These are phyloP conservation scores for Cydia fagiglandana DNA, from an alignment of 1,140 invertebrate species.

Conservation along the genomic window DNA sequence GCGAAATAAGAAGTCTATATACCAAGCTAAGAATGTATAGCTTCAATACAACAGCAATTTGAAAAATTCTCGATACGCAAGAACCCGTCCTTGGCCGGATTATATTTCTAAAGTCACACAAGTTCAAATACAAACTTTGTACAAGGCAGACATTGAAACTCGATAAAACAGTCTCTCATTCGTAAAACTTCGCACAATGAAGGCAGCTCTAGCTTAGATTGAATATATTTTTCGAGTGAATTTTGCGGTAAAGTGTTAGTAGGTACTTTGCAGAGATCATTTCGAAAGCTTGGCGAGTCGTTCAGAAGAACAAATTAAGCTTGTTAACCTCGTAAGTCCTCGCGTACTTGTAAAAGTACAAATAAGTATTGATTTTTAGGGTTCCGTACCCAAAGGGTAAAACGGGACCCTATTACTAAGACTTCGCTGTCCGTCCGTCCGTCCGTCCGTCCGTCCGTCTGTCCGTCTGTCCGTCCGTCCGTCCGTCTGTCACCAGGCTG, in stretches of 20 bases:
- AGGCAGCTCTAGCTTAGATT: constrained; percentile 12
- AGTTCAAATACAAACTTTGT: constrained; percentile 5
- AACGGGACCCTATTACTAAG: no score
- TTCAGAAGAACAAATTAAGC: no score
- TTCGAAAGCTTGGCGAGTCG: neutral
- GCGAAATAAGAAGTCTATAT: neutral
- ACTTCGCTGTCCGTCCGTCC: no score
- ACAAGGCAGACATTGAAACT: constrained; percentile 6
- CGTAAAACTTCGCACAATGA: constrained; percentile 3
- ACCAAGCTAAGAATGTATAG: neutral
- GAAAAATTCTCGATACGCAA: neutral
- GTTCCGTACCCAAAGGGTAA: no score
- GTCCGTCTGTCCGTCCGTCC: no score
- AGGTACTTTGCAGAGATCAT: neutral
- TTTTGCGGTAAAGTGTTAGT: neutral
- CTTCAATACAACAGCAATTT: neutral
- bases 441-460: no score
- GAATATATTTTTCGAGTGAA: constrained; percentile 14
- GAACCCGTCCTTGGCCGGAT: neutral
- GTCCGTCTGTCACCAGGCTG: no score
- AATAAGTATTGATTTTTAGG: no score
- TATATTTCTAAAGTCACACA: neutral
- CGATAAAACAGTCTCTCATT: constrained; percentile 16
- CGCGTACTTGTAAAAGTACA: no score
- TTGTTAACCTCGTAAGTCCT: no score